Percentiles rank a stretch among this genome's conserved stretches.
These are phyloP conservation scores for Coleophora flavipennella DNA, from an alignment of 2,888 invertebrate genomes.

Conservation along the genomic window DNA sequence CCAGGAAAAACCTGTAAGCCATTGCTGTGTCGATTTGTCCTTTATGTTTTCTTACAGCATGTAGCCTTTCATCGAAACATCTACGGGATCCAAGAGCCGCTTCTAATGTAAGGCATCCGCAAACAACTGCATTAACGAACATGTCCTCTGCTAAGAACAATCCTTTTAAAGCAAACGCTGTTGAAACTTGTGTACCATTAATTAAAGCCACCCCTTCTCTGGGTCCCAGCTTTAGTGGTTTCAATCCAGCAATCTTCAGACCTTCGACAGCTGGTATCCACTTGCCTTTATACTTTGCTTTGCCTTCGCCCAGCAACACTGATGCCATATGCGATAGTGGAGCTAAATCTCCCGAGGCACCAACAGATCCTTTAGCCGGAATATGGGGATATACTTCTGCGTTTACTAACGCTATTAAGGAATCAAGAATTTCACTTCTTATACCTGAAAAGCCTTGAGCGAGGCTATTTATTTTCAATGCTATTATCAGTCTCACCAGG, in stretches of 20 bases:
- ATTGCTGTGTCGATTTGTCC: conserved; percentile 1
- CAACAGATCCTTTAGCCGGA: conserved; percentile 2
- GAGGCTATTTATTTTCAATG: conserved; percentile 2
- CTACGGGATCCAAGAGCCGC: not conserved
- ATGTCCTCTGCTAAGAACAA: not conserved
- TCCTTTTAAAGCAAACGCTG: conserved; percentile 4
- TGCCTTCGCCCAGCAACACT: conserved; percentile 3
- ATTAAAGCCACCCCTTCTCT: conserved; percentile 5
- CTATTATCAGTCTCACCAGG: not conserved
- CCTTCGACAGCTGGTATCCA: not conserved
- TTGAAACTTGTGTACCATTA: conserved; percentile 4
- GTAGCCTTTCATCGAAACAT: not conserved
- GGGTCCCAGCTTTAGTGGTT: not conserved
- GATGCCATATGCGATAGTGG: conserved; percentile 3
- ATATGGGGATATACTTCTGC: conserved; percentile 1
- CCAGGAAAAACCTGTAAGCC: not conserved
- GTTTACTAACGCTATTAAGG: conserved; percentile 1
- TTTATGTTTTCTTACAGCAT: not conserved
- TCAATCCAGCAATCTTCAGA: not conserved
- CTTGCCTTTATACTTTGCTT: conserved; percentile 1
- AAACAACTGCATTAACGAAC: not conserved
- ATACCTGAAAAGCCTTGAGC: conserved; percentile 1
- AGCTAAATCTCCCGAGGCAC: conserved; percentile 2
- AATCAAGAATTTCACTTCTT: not conserved
- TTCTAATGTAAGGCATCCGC: not conserved